Percentiles rank a stretch among this genome's conserved stretches.
Evolutionary conservation across 2,797 vertebrate species (phyloP).

Genomic region (Sebastes dallii): DNA sequence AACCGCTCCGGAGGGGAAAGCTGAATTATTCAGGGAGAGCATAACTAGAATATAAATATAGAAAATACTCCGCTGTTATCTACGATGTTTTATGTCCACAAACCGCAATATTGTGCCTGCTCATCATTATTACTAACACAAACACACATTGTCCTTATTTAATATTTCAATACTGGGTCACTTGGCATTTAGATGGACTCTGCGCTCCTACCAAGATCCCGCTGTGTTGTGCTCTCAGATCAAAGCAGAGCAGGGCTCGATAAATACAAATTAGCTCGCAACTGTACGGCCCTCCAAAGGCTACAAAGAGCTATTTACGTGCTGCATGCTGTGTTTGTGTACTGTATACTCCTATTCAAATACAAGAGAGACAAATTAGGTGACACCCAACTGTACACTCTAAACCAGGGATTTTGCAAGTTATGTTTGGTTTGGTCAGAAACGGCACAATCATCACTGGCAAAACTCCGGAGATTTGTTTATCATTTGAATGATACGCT

Average conservation of each 20-base stretch:
- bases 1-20: conserved; percentile 68
- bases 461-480: conserved; percentile 57
- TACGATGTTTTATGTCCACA: conserved; percentile 38
- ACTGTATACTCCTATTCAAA: conserved; percentile 10
- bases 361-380: conserved; percentile 12
- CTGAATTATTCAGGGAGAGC: conserved; percentile 72
- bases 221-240: conserved; percentile 2
- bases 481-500: conserved; percentile 69
- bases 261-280: conserved; percentile 46
- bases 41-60: conserved; percentile 72
- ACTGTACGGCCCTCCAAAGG: conserved; percentile 1
- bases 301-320: conserved; percentile 23
- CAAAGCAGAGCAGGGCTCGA: background rate
- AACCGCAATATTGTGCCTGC: conserved; percentile 14
- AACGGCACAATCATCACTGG: background rate
- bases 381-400: background rate
- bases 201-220: conserved; percentile 24
- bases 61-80: conserved; percentile 53
- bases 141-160: conserved; percentile 50
- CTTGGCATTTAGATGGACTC: conserved; percentile 46
- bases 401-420: conserved; percentile 45
- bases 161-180: conserved; percentile 54
- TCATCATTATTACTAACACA: conserved; percentile 47
- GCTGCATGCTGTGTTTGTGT: background rate
- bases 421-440: conserved; percentile 7